Percentiles rank a stretch among this genome's conserved stretches.
phyloP scores from a whole-genome alignment of 2,113 vertebrate species.

The Caranx melampygus region DNA sequence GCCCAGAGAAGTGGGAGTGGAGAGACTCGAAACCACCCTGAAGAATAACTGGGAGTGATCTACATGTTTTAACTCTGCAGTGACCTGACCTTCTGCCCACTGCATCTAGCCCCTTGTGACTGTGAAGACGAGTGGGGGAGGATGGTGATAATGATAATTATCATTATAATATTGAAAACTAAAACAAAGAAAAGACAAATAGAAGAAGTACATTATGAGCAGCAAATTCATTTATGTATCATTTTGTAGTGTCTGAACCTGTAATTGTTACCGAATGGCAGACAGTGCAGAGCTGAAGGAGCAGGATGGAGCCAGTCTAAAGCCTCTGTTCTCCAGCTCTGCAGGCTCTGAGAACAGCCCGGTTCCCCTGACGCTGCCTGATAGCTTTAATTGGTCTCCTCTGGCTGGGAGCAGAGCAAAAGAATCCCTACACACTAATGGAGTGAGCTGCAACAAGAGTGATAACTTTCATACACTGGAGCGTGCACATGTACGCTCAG shows the following conservation, averaged over 20 bases:
- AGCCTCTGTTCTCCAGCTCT: slow-evolving; percentile 49
- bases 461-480: slow-evolving; percentile 1
- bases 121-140: not conserved
- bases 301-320: slow-evolving; percentile 51
- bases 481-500: not conserved
- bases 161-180: not conserved
- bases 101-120: not conserved
- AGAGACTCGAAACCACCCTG: slow-evolving; percentile 1
- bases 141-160: not conserved
- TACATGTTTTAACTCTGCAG: not conserved
- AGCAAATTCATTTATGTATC: not conserved
- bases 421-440: slow-evolving; percentile 57
- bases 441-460: slow-evolving; percentile 49
- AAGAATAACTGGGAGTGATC: not conserved
- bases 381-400: slow-evolving; percentile 75
- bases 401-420: slow-evolving; percentile 47
- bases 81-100: not conserved
- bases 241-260: slow-evolving; percentile 5
- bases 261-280: slow-evolving; percentile 31
- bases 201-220: not conserved
- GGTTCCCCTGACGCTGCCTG: slow-evolving; percentile 50
- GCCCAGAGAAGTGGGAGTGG: not conserved
- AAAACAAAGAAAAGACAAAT: not conserved
- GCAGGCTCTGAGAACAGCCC: slow-evolving; percentile 50
- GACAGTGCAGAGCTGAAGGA: slow-evolving; percentile 33